phyloP scores from a whole-genome alignment of 2,113 vertebrate genomes.

The Clinocottus analis region DNA sequence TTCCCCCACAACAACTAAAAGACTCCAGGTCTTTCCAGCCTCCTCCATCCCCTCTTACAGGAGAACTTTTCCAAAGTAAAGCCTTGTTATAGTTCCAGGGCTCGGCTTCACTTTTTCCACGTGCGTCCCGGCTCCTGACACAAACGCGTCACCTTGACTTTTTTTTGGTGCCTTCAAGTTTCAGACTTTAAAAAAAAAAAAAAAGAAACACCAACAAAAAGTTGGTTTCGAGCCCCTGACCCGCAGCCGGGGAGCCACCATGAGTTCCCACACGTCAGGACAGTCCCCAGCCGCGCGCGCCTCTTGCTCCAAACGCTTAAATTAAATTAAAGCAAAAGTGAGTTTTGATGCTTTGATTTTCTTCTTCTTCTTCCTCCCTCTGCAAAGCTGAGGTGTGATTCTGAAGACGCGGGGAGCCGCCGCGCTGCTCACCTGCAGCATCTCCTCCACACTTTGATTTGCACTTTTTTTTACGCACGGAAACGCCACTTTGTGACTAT shows the following conservation, averaged over 20 bases:
- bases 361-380: too few species aligned
- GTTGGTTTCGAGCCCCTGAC: slow-evolving; percentile 32
- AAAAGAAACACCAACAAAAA: neutral
- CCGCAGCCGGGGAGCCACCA: slow-evolving; percentile 57
- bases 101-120: slow-evolving; percentile 65
- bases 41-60: too few species aligned
- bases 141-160: slow-evolving; percentile 50
- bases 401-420: neutral
- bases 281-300: slow-evolving; percentile 39
- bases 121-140: slow-evolving; percentile 52
- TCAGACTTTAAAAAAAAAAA: too few species aligned
- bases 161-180: slow-evolving; percentile 11
- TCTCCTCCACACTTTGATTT: slow-evolving; percentile 30
- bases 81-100: slow-evolving; percentile 34
- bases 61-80: slow-evolving; percentile 60
- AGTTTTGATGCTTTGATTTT: slow-evolving; percentile 25
- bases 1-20: neutral
- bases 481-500: slow-evolving; percentile 46
- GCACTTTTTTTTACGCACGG: slow-evolving; percentile 50
- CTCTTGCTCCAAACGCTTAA: slow-evolving; percentile 37
- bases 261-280: slow-evolving; percentile 67
- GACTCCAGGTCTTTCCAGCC: slow-evolving; percentile 55
- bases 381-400: slow-evolving; percentile 11
- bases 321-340: slow-evolving; percentile 61
- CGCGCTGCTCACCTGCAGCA: slow-evolving; percentile 62